A percentile compares a stretch with the other conserved stretches of the same genome.
Conservation (phyloP, 2,113 vertebrate species). For the Thryonomys swinderianus region DNA sequence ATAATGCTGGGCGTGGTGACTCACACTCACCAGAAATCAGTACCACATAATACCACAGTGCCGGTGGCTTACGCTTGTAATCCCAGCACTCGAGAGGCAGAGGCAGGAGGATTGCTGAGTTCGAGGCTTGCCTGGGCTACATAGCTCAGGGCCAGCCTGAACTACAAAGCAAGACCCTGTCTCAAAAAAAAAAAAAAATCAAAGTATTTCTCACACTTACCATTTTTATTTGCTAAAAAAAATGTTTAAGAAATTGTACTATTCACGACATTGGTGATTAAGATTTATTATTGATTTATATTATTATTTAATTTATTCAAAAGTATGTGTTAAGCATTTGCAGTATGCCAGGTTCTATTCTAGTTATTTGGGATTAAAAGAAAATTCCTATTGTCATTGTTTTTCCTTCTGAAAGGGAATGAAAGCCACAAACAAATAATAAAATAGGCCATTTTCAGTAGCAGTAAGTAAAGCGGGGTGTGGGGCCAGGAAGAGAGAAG, state of each 20-base stretch:
- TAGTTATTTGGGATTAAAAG: neutral
- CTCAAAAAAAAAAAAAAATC: too few species aligned
- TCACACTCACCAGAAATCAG: too few species aligned
- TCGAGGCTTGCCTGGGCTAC: too few species aligned
- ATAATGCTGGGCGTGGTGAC: too few species aligned
- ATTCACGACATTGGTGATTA: neutral
- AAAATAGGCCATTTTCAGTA: neutral
- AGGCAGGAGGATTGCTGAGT: too few species aligned
- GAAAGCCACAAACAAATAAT: neutral
- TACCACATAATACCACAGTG: too few species aligned
- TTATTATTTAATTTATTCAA: slow-evolving; percentile 7
- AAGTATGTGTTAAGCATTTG: neutral
- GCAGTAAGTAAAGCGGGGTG: neutral
- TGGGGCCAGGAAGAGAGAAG: neutral
- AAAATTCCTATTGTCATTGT: neutral
- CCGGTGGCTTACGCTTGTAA: too few species aligned
- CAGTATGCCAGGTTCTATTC: neutral
- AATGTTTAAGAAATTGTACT: neutral
- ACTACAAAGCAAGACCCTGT: too few species aligned
- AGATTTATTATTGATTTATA: neutral
- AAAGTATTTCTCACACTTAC: neutral
- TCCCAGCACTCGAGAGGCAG: too few species aligned
- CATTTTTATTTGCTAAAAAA: neutral
- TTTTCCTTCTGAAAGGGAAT: neutral
- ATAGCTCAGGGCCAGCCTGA: too few species aligned